Evolutionary conservation across 2,888 invertebrate genomes (phyloP), one percentile per base, ranked within the genome.

Genomic region (Noctua comes): DNA sequence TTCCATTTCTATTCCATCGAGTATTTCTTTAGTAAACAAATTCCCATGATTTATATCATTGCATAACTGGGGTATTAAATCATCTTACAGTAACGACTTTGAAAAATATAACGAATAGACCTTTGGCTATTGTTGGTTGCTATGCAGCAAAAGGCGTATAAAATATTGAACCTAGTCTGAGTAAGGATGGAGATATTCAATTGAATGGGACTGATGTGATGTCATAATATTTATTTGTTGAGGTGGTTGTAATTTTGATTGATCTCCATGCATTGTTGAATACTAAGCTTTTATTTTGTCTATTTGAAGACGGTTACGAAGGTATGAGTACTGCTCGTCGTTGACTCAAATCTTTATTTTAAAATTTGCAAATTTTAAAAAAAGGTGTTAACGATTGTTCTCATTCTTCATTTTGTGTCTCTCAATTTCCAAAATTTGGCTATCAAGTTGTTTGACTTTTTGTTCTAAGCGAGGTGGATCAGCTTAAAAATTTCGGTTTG

Each of bases 1-100:
- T 93, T 84, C 89, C 92, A 94, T 93, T 92, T 91, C 90, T 91
- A 91, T 93, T 89, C 91, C 89, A 91, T 90, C 88, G 91, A 89
- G 64, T 82, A 73, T 73, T 85, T 83, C 89, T 85, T 91, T 89
- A 86, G 77, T 65, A 87, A 87, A 88, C 85, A 89, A 90, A 91
- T 89, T 90, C 88, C 79, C 76, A 78, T 90, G 90, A 93, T 93
- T 91, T 93, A 92, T 92, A 85, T 85, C 85, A 90, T 93, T 93
- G 92, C 93, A 92, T 92, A 93, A 93, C 89, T 86, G 36, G 62
- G 84, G 88, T 88, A 86, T 85, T 82, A 87, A 88, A 89, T 91
- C 91, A 88, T 89, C 77, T 85, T 46, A 21, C 76, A 78, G 82
- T 88, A 88, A 87, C 88, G 88, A 89, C 90, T 91, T 91, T 89